Conservation (phyloP, 2,797 vertebrate species). For the Heterohyrax brucei region DNA sequence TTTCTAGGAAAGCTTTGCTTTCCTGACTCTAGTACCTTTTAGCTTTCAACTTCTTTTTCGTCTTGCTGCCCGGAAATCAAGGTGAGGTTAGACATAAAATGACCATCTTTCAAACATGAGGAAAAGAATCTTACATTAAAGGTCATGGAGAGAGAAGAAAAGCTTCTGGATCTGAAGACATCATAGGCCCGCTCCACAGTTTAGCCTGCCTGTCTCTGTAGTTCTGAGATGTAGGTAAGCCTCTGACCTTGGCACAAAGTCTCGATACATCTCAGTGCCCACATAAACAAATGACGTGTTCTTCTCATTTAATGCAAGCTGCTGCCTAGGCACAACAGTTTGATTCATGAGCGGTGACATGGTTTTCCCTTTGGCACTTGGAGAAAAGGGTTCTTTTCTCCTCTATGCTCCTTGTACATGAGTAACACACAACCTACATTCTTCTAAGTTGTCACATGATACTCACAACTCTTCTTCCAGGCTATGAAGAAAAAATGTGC, state of each 20-base stretch:
- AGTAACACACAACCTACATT: not conserved
- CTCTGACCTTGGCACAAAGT: not conserved
- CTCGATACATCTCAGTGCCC: not conserved
- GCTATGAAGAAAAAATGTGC: not conserved
- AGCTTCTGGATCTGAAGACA: not conserved
- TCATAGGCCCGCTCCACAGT: not conserved
- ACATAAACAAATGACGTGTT: not conserved
- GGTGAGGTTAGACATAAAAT: not conserved
- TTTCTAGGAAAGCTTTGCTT: not conserved
- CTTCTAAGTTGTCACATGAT: not conserved
- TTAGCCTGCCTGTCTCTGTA: not conserved
- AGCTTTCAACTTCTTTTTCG: not conserved
- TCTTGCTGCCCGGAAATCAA: not conserved
- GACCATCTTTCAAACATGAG: not conserved
- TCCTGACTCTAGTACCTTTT: not conserved
- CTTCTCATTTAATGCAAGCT: not conserved
- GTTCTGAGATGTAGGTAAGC: not conserved
- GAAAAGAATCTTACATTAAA: not conserved
- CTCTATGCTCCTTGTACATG: not conserved
- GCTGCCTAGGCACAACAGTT: not conserved
- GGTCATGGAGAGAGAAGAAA: not conserved
- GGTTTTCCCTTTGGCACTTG: not conserved
- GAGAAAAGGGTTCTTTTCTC: not conserved
- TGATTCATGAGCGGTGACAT: not conserved
- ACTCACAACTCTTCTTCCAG: not conserved